phyloP scores from a whole-genome alignment of 2,113 vertebrate genomes.

The Notiomystis cincta region DNA sequence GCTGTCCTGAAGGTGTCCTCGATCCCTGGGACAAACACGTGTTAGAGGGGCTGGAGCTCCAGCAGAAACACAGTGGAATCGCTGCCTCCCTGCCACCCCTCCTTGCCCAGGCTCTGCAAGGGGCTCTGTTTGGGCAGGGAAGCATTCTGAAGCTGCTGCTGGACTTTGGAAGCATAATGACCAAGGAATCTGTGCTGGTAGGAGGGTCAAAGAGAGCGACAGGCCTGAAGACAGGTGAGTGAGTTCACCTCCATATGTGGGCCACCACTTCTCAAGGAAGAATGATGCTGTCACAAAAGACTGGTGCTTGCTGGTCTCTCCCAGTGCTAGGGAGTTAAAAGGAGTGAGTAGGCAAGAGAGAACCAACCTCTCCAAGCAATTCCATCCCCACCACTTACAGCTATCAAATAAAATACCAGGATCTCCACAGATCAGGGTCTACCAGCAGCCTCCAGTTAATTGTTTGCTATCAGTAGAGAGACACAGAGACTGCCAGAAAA shows the following conservation, averaged over 20 bases:
- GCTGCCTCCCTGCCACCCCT: neutral
- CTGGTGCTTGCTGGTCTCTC: neutral
- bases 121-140: neutral
- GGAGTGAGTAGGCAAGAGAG: neutral
- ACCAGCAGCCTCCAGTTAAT: neutral
- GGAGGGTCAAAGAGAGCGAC: neutral
- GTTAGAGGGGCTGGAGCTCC: too few relatives aligned
- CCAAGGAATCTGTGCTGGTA: neutral
- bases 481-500: neutral
- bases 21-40: constrained; percentile 78
- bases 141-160: neutral
- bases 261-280: neutral
- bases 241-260: rapidly evolving
- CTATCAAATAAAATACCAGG: neutral
- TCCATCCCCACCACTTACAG: neutral
- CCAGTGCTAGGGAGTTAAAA: neutral
- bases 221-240: neutral
- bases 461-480: neutral
- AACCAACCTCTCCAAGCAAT: neutral
- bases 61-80: constrained; percentile 23
- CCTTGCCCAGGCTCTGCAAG: neutral
- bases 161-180: neutral
- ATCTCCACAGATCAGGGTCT: neutral
- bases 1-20: constrained; percentile 96
- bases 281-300: neutral